Conservation (phyloP, 2,797 vertebrate genomes). For the Phoebastria nigripes region DNA sequence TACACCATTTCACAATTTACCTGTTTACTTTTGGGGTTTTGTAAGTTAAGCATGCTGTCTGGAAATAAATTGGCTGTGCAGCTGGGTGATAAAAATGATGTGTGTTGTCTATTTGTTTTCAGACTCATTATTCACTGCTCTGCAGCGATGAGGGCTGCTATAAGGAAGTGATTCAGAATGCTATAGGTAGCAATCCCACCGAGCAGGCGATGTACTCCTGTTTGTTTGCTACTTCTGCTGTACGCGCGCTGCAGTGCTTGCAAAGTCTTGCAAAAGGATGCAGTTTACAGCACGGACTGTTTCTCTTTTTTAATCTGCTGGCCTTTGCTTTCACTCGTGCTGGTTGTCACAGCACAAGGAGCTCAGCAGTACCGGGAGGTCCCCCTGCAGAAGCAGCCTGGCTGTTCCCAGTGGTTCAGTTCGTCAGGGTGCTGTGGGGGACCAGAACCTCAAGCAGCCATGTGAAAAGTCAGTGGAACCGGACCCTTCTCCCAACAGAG, state of each 20-base stretch:
- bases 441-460: neutral
- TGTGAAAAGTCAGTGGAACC: neutral
- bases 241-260: rapidly evolving
- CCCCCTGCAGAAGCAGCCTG: neutral
- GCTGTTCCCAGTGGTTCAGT: neutral
- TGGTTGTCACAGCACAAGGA: neutral
- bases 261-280: neutral
- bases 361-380: neutral
- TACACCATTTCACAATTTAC: neutral
- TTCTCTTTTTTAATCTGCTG: neutral
- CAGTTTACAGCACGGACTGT: neutral
- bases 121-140: neutral
- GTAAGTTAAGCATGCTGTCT: neutral
- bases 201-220: neutral
- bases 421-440: rapidly evolving
- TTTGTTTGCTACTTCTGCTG: neutral
- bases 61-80: neutral
- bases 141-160: neutral
- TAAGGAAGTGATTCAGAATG: neutral
- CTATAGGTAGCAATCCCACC: neutral
- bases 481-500: neutral
- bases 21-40: neutral
- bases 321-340: neutral
- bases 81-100: neutral
- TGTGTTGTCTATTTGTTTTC: neutral